Evolutionary conservation across 2,797 vertebrate species (phyloP), one percentile per base, ranked within the genome.

Genomic region (Rhinatrema bivittatum): DNA sequence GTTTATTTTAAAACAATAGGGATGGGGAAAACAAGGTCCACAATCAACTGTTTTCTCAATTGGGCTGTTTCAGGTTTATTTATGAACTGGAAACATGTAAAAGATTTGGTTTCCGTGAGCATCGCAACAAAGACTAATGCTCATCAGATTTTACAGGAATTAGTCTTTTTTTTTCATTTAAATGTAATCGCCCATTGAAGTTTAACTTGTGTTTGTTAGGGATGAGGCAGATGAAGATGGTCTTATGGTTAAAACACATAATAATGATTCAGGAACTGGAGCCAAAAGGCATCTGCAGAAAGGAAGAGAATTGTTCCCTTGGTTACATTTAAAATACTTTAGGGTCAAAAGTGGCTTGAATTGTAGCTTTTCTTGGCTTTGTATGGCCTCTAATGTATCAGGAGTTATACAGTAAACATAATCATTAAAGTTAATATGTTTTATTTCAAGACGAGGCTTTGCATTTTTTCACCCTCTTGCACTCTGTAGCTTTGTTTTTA

Each of bases 261-360:
- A n/a, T 50, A 68, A 74, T 46, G 55, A 65, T 67, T 66, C 68
- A 54, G 54, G 56, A 56, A 55, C 32, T 68, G 72, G 74, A 79
- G 70, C 68, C 76, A 53, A 68, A 60, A 67, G 52, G 49, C 44
- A 61, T 67, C 50, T 50, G 56, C 65, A 68, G 68, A 69, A 70
- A 67, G 61, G 50, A 68, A 54, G 43, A 70, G 65, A 67, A 70
- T 55, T 46, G 53, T 64, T 64, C 74, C 65, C 60, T 47, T 72
- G 45, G 41, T 65, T 59, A 61, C 72, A 61, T 72, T 68, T 62
- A 62, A 68, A 66, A 67, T 68, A 64, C 24, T 59, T 65, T 70
- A 25, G 42, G 47, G 69, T 58, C 16, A 31, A n/a, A 60, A 73
- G 41, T 69, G 62, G 56, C 27, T 64, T 48, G 43, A 61, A 53